A percentile compares a stretch with the other conserved stretches of the same genome.
These are phyloP conservation scores for Heliconius erato DNA, from an alignment of 2,888 invertebrate species.

Conservation along the genomic window DNA sequence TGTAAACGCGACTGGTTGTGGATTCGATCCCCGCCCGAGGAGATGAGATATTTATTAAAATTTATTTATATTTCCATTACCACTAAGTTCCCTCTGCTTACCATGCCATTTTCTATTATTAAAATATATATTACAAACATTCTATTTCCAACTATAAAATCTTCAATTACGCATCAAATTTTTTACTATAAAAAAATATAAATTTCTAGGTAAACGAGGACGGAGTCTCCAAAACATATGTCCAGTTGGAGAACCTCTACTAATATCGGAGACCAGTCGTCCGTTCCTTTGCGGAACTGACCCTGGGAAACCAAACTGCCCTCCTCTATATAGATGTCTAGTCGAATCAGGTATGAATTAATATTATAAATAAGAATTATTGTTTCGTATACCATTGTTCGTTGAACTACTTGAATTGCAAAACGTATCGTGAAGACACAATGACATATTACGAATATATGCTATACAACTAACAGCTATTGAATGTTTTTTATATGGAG, in stretches of 20 bases:
- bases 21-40: no score
- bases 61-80: no score
- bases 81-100: no score
- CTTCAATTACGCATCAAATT: neutral
- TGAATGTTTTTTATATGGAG: neutral
- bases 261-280: constrained; percentile 90
- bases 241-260: constrained; percentile 90
- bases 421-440: constrained; percentile 34
- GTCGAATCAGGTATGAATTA: constrained; percentile 88
- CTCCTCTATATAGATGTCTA: constrained; percentile 92
- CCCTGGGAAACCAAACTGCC: constrained; percentile 93
- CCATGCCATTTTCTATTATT: no score
- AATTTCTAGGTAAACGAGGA: constrained; percentile 88
- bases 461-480: neutral
- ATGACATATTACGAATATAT: constrained; percentile 36
- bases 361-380: constrained; percentile 34
- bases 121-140: neutral
- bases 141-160: neutral
- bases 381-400: constrained; percentile 52
- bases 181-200: neutral
- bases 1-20: no score
- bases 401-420: constrained; percentile 23
- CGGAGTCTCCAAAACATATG: constrained; percentile 92
- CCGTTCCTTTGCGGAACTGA: constrained; percentile 94
- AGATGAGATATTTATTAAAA: no score